phyloP scores from a whole-genome alignment of 2,888 invertebrate species.

The Perizoma affinitatum region DNA sequence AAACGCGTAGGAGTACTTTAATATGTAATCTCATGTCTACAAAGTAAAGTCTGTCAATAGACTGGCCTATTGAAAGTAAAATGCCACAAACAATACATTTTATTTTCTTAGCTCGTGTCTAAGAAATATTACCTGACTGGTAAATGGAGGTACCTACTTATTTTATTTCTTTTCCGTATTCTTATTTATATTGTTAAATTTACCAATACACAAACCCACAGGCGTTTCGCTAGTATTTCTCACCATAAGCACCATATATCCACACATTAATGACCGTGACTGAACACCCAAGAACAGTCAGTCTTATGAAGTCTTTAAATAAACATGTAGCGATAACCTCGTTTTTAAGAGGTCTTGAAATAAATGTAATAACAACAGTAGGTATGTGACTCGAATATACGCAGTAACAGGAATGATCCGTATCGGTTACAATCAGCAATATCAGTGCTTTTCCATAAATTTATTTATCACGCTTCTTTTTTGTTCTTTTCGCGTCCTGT shows the following conservation, averaged over 20 bases:
- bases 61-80: slow-evolving; percentile 23
- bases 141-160: too few relatives aligned
- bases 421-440: too few relatives aligned
- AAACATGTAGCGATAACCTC: background rate
- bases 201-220: too few relatives aligned
- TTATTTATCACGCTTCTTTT: too few relatives aligned
- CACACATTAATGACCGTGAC: background rate
- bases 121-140: too few relatives aligned
- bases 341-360: background rate
- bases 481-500: too few relatives aligned
- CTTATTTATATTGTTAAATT: too few relatives aligned
- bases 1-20: slow-evolving; percentile 50
- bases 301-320: background rate
- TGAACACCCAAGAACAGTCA: background rate
- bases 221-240: background rate
- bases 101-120: too few relatives aligned
- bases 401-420: too few relatives aligned
- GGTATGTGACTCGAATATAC: slow-evolving; percentile 13
- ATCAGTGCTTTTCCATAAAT: too few relatives aligned
- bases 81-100: too few relatives aligned
- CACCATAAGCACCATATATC: background rate
- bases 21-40: slow-evolving; percentile 37
- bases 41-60: slow-evolving; percentile 32
- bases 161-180: background rate
- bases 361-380: background rate